Evolutionary conservation across 2,888 invertebrate genomes (phyloP).

Genomic region (Saturnia pavonia): DNA sequence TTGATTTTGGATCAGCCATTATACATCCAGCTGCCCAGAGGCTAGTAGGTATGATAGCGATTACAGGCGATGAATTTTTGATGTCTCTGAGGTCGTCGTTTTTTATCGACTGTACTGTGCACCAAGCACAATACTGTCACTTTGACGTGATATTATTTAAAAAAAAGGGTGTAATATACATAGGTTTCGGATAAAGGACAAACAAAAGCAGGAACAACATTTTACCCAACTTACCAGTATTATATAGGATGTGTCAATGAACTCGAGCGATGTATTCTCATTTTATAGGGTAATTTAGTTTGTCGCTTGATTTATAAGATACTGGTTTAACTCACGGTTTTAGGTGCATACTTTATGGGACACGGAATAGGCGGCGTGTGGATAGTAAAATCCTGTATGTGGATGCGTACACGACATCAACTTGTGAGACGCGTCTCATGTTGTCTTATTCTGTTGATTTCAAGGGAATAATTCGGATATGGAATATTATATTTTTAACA

Average conservation of each 20-base stretch:
- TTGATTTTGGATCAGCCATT: too few relatives aligned
- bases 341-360: slow-evolving; percentile 31
- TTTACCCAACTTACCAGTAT: neutral
- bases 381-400: slow-evolving; percentile 24
- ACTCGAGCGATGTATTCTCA: slow-evolving; percentile 35
- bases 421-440: neutral
- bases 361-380: slow-evolving; percentile 32
- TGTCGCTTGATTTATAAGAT: slow-evolving; percentile 53
- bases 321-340: slow-evolving; percentile 41
- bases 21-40: too few relatives aligned
- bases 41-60: too few relatives aligned
- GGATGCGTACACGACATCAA: neutral
- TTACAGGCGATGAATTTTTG: too few relatives aligned
- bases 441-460: neutral
- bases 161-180: neutral
- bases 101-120: too few relatives aligned
- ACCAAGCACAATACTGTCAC: too few relatives aligned
- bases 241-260: slow-evolving; percentile 26
- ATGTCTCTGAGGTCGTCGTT: too few relatives aligned
- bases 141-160: neutral
- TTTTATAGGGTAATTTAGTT: slow-evolving; percentile 54
- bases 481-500: neutral
- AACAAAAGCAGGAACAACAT: neutral
- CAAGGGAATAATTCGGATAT: neutral
- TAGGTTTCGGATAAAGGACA: neutral